Percentiles rank a stretch among this genome's conserved stretches.
phyloP scores from a whole-genome alignment of 23 tunicate species.

The Corella eumyota region DNA sequence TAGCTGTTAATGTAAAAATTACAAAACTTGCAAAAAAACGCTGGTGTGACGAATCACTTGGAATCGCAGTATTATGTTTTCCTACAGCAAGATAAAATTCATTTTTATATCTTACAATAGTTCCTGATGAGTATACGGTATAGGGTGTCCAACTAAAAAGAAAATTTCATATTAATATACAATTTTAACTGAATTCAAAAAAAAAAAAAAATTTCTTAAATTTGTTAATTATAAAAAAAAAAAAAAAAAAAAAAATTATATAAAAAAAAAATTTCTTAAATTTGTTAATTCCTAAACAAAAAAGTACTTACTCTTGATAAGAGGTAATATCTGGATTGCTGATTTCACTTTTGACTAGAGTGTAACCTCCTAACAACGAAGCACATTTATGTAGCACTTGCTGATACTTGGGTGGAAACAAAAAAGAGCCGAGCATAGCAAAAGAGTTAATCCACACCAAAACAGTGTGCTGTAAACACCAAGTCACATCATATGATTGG shows the following conservation, averaged over 20 bases:
- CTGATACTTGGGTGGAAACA: slow-evolving; percentile 40
- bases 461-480: slow-evolving; percentile 62
- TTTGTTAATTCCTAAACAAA: too few relatives aligned
- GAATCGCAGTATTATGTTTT: slow-evolving; percentile 55
- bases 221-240: too few relatives aligned
- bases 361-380: slow-evolving; percentile 29
- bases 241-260: too few relatives aligned
- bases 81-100: slow-evolving; percentile 31
- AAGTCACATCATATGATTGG: slow-evolving; percentile 59
- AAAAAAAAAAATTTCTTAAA: too few relatives aligned
- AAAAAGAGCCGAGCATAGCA: slow-evolving; percentile 30
- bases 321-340: too few relatives aligned
- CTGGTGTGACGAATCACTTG: slow-evolving; percentile 34
- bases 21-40: slow-evolving; percentile 12
- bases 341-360: too few relatives aligned
- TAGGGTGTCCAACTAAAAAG: slow-evolving; percentile 25
- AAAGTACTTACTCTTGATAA: too few relatives aligned
- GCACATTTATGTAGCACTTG: slow-evolving; percentile 62
- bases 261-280: too few relatives aligned
- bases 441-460: slow-evolving; percentile 42
- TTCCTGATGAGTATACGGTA: slow-evolving; percentile 15
- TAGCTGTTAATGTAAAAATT: neutral
- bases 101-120: slow-evolving; percentile 17
- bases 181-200: neutral
- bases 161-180: neutral